Percentiles rank a stretch among this genome's conserved stretches.
phyloP scores from a whole-genome alignment of 2,113 vertebrate species.

The Dipodomys merriami region DNA sequence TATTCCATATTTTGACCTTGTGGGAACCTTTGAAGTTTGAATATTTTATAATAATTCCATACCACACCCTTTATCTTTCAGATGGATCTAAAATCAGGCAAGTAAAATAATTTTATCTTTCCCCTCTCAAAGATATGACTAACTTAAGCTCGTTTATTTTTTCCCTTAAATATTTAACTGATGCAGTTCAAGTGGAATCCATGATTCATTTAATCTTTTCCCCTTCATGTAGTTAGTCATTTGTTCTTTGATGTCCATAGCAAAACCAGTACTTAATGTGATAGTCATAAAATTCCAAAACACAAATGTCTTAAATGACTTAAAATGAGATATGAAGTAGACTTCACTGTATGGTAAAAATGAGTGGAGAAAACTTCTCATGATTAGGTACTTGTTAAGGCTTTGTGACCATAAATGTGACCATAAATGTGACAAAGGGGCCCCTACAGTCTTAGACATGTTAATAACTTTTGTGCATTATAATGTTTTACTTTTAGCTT shows the following conservation, averaged over 20 bases:
- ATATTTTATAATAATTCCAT: slow-evolving; percentile 32
- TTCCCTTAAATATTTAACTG: slow-evolving; percentile 73
- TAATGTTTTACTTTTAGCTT: slow-evolving; percentile 51
- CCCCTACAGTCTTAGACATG: slow-evolving; percentile 21
- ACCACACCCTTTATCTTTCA: slow-evolving; percentile 3
- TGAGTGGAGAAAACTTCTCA: slow-evolving; percentile 41
- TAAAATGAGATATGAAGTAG: slow-evolving; percentile 45
- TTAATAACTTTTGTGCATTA: slow-evolving; percentile 19
- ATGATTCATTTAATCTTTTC: slow-evolving; percentile 83
- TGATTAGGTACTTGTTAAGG: slow-evolving; percentile 23
- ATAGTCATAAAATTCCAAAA: slow-evolving; percentile 82
- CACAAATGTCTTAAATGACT: slow-evolving; percentile 70
- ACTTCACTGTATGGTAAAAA: neutral
- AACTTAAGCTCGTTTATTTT: slow-evolving; percentile 62
- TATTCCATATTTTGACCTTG: slow-evolving; percentile 20
- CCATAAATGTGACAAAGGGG: neutral
- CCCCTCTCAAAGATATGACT: slow-evolving; percentile 57
- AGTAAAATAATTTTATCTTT: slow-evolving; percentile 47
- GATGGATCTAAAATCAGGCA: slow-evolving; percentile 39
- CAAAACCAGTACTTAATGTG: slow-evolving; percentile 80
- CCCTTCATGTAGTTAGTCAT: slow-evolving; percentile 78
- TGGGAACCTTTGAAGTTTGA: neutral
- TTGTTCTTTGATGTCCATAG: slow-evolving; percentile 83
- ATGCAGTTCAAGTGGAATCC: slow-evolving; percentile 78
- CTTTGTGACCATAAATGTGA: neutral